These are phyloP conservation scores for Synanthedon andrenaeformis DNA, from an alignment of 2,888 invertebrate species.

Conservation along the genomic window DNA sequence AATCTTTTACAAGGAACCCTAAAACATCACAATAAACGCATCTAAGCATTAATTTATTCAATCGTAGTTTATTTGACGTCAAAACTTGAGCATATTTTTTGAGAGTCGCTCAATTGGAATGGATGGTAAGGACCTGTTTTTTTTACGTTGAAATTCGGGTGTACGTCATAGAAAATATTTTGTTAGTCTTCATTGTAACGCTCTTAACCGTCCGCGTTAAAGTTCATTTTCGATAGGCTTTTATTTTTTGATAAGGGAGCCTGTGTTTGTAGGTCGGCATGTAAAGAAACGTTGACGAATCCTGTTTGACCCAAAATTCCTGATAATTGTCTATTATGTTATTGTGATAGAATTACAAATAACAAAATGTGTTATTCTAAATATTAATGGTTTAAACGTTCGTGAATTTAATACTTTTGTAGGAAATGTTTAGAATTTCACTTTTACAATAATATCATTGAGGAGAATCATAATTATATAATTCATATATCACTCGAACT, in stretches of 20 bases:
- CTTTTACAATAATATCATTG: too few relatives aligned
- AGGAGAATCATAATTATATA: too few relatives aligned
- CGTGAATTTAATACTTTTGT: too few relatives aligned
- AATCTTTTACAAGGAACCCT: background rate
- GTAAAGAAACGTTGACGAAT: slow-evolving; percentile 9
- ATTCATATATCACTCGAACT: too few relatives aligned
- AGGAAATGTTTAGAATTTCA: too few relatives aligned
- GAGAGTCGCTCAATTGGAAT: slow-evolving; percentile 26
- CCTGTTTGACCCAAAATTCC: slow-evolving; percentile 14
- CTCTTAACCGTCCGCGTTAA: background rate
- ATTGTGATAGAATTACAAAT: slow-evolving; percentile 5
- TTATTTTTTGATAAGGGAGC: background rate
- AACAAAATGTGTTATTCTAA: background rate
- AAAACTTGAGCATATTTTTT: slow-evolving; percentile 25
- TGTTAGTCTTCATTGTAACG: background rate
- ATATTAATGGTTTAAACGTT: too few relatives aligned
- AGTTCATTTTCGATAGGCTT: background rate
- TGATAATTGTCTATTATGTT: slow-evolving; percentile 23
- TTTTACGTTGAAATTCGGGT: background rate
- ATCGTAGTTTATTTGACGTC: slow-evolving; percentile 22
- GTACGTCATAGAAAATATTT: background rate
- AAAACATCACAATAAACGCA: slow-evolving; percentile 19
- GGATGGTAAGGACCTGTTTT: slow-evolving; percentile 18
- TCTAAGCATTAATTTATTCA: slow-evolving; percentile 32
- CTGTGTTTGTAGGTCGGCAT: background rate